phyloP scores from a whole-genome alignment of 2,888 invertebrate species.

The Trypoxylon attenuatum region DNA sequence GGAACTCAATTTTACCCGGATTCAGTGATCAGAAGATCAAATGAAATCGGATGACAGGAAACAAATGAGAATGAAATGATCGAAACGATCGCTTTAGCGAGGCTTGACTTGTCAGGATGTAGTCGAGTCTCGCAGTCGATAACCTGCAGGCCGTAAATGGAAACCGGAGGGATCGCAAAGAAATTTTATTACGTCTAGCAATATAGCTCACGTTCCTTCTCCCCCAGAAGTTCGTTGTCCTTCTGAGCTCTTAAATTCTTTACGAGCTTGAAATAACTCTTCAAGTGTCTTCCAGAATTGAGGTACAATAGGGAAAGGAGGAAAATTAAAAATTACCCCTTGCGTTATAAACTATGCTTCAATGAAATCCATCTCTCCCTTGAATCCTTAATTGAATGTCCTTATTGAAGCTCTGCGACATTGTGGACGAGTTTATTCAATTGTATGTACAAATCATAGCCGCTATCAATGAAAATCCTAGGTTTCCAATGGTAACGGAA shows the following conservation, averaged over 20 bases:
- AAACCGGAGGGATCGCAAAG: slow-evolving; percentile 19
- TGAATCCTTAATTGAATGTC: no score
- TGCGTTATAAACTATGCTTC: no score
- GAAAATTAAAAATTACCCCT: no score
- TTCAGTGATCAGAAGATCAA: background rate
- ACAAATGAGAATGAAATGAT: slow-evolving; percentile 22
- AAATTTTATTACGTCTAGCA: slow-evolving; percentile 41
- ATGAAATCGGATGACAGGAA: background rate
- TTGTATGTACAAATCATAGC: slow-evolving; percentile 53
- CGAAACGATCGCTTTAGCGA: slow-evolving; percentile 21
- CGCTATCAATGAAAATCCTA: slow-evolving; percentile 14
- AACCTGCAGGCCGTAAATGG: slow-evolving; percentile 34
- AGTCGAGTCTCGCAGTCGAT: slow-evolving; percentile 36
- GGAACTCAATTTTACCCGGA: background rate
- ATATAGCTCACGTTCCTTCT: slow-evolving; percentile 3
- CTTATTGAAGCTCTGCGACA: no score
- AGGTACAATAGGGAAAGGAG: no score
- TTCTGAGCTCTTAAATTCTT: slow-evolving; percentile 17
- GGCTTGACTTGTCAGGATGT: slow-evolving; percentile 35
- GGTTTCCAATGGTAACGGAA: background rate
- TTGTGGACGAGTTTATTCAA: slow-evolving; percentile 45
- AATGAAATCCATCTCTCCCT: no score
- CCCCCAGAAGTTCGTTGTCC: slow-evolving; percentile 8
- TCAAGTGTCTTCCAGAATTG: no score
- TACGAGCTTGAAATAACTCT: slow-evolving; percentile 11